Conservation (phyloP, 2,113 vertebrate genomes). For the Stegostoma tigrinum region DNA sequence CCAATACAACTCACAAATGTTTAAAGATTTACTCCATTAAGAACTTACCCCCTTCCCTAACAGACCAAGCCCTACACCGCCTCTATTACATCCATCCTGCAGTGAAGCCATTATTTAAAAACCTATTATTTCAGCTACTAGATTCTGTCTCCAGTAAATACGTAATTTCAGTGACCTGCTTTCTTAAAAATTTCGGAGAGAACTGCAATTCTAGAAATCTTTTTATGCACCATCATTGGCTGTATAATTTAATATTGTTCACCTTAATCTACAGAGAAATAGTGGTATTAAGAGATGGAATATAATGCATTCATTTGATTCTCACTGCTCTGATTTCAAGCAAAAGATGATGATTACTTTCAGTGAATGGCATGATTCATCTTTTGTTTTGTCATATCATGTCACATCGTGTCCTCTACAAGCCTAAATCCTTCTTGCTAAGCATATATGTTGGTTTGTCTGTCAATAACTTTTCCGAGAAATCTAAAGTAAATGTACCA, state of each 20-base stretch:
- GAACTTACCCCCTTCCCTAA: neutral
- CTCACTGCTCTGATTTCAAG: neutral
- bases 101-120: slow-evolving; percentile 14
- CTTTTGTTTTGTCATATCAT: slow-evolving; percentile 15
- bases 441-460: neutral
- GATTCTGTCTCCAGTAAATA: neutral
- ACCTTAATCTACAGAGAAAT: neutral
- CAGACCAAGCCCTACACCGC: too few relatives aligned
- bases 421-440: neutral
- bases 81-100: neutral
- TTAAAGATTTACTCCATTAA: neutral
- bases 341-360: slow-evolving; percentile 2
- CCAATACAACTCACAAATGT: neutral
- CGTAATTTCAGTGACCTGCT: neutral
- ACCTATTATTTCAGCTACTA: slow-evolving; percentile 19
- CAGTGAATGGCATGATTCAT: neutral
- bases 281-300: neutral
- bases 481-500: neutral
- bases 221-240: neutral
- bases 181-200: slow-evolving; percentile 1
- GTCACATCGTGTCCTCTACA: neutral
- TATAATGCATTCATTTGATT: neutral
- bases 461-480: neutral
- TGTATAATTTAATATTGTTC: slow-evolving; percentile 14
- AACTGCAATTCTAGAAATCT: slow-evolving; percentile 20